Conservation (phyloP, 2,888 invertebrate genomes). For the Cephus pulcher region DNA sequence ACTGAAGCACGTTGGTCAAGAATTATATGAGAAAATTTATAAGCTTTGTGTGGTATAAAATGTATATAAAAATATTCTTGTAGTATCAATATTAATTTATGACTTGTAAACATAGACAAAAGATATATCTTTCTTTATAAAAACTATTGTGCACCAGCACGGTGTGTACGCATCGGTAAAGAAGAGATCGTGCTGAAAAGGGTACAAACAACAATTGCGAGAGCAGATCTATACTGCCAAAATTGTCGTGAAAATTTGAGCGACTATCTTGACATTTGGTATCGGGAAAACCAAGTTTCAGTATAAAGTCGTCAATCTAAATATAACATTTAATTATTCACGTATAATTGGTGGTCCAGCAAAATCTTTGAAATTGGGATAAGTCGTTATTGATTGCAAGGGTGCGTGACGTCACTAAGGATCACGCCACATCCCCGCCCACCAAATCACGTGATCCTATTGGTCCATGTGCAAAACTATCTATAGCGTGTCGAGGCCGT, state of each 20-base stretch:
- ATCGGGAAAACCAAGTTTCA: neutral
- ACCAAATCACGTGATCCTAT: slow-evolving; percentile 42
- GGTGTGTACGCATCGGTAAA: too few species aligned
- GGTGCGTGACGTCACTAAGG: slow-evolving; percentile 58
- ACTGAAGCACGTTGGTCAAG: too few species aligned
- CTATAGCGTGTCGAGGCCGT: slow-evolving; percentile 24
- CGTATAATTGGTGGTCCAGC: neutral
- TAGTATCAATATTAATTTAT: too few species aligned
- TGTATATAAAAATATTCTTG: too few species aligned
- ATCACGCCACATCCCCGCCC: slow-evolving; percentile 66
- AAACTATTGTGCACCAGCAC: too few species aligned
- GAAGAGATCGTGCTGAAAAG: too few species aligned
- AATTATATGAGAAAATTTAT: too few species aligned
- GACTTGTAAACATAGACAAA: too few species aligned
- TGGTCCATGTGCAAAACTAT: slow-evolving; percentile 52
- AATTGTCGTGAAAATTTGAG: neutral
- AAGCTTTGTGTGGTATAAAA: too few species aligned
- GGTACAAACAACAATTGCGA: too few species aligned
- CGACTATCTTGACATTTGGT: neutral
- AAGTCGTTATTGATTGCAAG: slow-evolving; percentile 1
- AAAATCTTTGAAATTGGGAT: neutral
- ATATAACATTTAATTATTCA: neutral
- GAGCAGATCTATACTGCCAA: too few species aligned
- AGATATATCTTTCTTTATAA: too few species aligned
- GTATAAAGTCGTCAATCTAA: neutral